Base-by-base conservation (phyloP, 2,113 vertebrate genomes). In the Gymnorhina tibicen region DNA sequence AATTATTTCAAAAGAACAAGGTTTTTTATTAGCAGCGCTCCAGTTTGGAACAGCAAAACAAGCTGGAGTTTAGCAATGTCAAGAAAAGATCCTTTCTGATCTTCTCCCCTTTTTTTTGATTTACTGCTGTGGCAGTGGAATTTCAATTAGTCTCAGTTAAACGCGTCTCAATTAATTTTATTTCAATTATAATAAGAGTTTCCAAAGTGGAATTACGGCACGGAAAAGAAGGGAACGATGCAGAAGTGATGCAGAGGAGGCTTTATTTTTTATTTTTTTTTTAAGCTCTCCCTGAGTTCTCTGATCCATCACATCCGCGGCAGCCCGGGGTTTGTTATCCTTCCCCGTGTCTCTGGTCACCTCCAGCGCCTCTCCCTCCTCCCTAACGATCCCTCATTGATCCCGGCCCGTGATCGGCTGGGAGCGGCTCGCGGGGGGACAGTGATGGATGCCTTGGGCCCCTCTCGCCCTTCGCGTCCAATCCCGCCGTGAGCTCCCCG, bases 351-450 rank as follows among this genome's bases (percentile, higher is more conserved):
- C 97, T 85, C 87, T 79, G 94, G 96, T 97, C 97, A 97, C 97
- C 94, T 72, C 90, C 97, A 97, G 95, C 91, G 84, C 85, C 95
- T 94, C 97, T 96, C 95, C 95, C 93, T 97, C 94, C 95, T 97
- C 95, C 97, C 96, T 95, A 98, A 97, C 70, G 96, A 98, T 97
- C 98, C 96, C 96, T 93, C 98, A 98, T 98, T 97, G 99, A 99
- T 99, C 98, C 98, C 93, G 90, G 78, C 95, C 58, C 68, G 97
- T 98, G 98, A 98, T 98, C 98, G 97, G 98, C 98, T 95, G 98
- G 97, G 97, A 96, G 92, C 97, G 97, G 97, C 98, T 98, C 97
- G 97, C 97, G 98, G 98, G 97, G 95, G 96, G 99, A 99, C 98
- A 96, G 96, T 99, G 99, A 99, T 97, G 96, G 98, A 99, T 99